Evolutionary conservation across 2,113 vertebrate species (phyloP), one percentile per base, ranked within the genome.

Genomic region (Amphiprion ocellaris): DNA sequence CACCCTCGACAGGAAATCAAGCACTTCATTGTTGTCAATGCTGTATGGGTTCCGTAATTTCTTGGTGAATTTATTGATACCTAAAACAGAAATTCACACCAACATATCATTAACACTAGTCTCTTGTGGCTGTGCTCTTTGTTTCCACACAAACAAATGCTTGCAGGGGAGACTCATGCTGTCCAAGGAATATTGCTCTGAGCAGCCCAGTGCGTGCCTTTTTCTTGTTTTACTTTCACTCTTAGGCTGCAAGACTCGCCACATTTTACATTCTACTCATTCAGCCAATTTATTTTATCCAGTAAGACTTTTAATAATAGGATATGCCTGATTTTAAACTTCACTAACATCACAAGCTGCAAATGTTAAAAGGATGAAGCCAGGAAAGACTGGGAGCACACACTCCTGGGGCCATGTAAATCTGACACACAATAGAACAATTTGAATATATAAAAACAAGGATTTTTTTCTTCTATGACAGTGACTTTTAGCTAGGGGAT

Each of bases 41-140:
- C 96, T 93, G 19, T 97, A 98, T 16, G 97, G 98, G 87, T 97
- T 98, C 92, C 98, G 95, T 79, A 99, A 92, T 93, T 96, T 99
- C 97, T 99, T 99, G 74, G 98, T 99, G 92, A 99, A 99, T 95
- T 99, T 99, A 95, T 99, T 97, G 95, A 99, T 96, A 88, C 98
- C 98, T 99, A 88, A 84, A 85, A 89, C 84, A 90, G 83, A 90
- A 37, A 82, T 86, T 84, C 89, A 85, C 84, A 89, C 77, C 90
- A 91, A 86, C 76, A 24, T 89, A 87, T 91, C 84, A 93, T 93
- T 92, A 90, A 53, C 70, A 59, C 47, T 73, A 85, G 79, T 83
- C 88, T 86, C 68, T 52, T 33, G 66, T 64, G 83, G 85, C 83
- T 80, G 86, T 37, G 46, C 64, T 65, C 69, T 79, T 83, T 84